Base-by-base conservation (phyloP, 2,888 invertebrate genomes). In the Myopa tessellatipennis region DNA sequence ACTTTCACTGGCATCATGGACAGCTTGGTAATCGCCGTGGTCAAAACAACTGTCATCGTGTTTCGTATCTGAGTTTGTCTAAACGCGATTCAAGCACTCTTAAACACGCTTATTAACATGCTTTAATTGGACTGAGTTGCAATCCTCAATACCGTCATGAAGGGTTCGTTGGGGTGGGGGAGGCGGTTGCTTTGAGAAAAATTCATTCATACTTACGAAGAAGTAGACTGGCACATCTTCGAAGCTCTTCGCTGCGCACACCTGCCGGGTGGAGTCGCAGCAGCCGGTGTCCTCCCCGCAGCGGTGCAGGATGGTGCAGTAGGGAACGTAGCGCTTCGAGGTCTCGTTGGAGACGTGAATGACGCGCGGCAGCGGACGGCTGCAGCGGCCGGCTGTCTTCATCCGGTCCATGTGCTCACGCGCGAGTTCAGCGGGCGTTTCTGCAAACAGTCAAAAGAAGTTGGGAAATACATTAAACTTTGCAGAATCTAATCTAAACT, bases 251-350 rank as follows among this genome's bases (percentile, higher is more conserved):
- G 95, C 94, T 7, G 93, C 93, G 89, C 96, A 97, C 65, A 93
- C 93, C 79, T 92, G 91, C 0, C 91, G 89, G 80, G 93, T 93
- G 80, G 92, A 91, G 81, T 90, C 90, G 88, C 97, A 98, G 90
- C 98, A 98, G 72, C 96, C 97, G 18, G 95, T 93, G 88, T 95
- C 94, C 81, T 95, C 94, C 6, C 94, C 93, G 88, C 98, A 98
- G 78, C 95, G 93, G 89, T 97, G 95, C 77, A 98, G 90, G 74
- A 95, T 92, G 4, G 96, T 96, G 87, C 96, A 96, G 69, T 94
- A 93, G 0, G 98, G 97, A 83, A 93, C 90, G 90, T 95, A 97
- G 10, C 92, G 91, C 80, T 93, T 94, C 65, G 94, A 93, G 5
- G 89, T 85, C 40, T 87, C 85, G 73, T 82, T 83, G 50, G 82